Base-by-base conservation (phyloP, 23 tunicate species). In the Clavelina lepadiformis region DNA sequence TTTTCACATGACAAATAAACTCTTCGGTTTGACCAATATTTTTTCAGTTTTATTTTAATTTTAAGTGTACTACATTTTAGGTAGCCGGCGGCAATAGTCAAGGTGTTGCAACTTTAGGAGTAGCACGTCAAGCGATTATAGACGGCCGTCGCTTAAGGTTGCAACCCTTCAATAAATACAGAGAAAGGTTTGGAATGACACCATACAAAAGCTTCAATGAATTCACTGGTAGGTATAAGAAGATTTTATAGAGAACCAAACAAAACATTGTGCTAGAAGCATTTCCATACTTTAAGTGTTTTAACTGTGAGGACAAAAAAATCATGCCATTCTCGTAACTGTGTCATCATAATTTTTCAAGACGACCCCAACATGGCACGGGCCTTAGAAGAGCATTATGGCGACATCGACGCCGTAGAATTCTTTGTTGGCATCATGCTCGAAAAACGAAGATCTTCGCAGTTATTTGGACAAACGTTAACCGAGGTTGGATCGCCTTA, bases 401-500 rank as follows among this genome's bases (percentile, higher is more conserved):
- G 75, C 18, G 91, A 83, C 49, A 68, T 83, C 34, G 91, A 83
- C 30, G 91, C 82, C 11, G 25, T 83, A 35, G 91, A 83, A 37
- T 51, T 75, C 24, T 83, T 49, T 49, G 53, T 62, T 1, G 91
- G 91, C 2, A 46, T 74, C 22, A 74, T 83, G 68, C 34, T 75
- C 18, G 91, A 83, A 36, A 75, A 75, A 46, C 46, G 70, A 58
- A 28, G 72, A 60, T 20, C 46, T 3, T 61, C 60, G 19, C 73
- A 67, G 38, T 38, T 83, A 46, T 75, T 83, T 44, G 91, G 91
- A 21, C 73, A 68, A 41, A 83, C 91, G n/a, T 2, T 83, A 0
- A 75, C 82, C 18, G 91, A 83, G 69, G 55, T 83, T 50, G 91
- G 91, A 50, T 67, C 91, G 5, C 91, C 91, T 0, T 83, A 71